These are phyloP conservation scores for Agonopterix heracliana DNA, from an alignment of 2,888 invertebrate species.

Conservation along the genomic window DNA sequence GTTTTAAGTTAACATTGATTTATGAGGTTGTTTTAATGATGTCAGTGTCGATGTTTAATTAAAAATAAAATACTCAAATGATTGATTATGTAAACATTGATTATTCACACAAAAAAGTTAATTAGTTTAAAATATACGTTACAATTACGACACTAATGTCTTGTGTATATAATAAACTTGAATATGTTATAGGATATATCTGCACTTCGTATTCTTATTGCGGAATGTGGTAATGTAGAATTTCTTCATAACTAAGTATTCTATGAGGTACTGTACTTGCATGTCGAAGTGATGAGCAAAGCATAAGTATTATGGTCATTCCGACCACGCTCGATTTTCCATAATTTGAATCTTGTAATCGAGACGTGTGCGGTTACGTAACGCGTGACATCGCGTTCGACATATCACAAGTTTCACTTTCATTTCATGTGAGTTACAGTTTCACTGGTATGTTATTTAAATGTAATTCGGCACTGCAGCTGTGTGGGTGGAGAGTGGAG, in stretches of 20 bases:
- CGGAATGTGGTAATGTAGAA: slow-evolving; percentile 13
- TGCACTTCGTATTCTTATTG: slow-evolving; percentile 7
- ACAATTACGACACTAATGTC: no score
- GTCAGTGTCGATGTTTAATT: slow-evolving; percentile 23
- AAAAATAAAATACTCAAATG: slow-evolving; percentile 1
- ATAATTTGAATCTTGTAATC: slow-evolving; percentile 35
- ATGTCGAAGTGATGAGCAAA: not conserved
- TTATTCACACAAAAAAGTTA: no score
- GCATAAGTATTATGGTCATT: not conserved
- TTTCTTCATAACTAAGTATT: slow-evolving; percentile 23
- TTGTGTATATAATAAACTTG: no score
- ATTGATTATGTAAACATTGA: slow-evolving; percentile 1
- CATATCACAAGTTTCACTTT: slow-evolving; percentile 63
- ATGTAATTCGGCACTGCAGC: no score
- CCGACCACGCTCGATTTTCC: slow-evolving; percentile 28
- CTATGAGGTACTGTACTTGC: slow-evolving; percentile 6
- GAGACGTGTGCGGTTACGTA: slow-evolving; percentile 45
- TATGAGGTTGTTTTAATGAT: slow-evolving; percentile 25
- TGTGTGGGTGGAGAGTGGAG: no score
- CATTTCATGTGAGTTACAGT: slow-evolving; percentile 64
- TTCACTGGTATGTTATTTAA: slow-evolving; percentile 18
- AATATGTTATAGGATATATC: no score
- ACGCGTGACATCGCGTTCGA: slow-evolving; percentile 44
- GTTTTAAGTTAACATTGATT: slow-evolving; percentile 29
- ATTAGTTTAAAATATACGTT: slow-evolving; percentile 1